A percentile compares a stretch with the other conserved stretches of the same genome.
Conservation (phyloP, 2,113 vertebrate species). For the Eulacestoma nigropectus region DNA sequence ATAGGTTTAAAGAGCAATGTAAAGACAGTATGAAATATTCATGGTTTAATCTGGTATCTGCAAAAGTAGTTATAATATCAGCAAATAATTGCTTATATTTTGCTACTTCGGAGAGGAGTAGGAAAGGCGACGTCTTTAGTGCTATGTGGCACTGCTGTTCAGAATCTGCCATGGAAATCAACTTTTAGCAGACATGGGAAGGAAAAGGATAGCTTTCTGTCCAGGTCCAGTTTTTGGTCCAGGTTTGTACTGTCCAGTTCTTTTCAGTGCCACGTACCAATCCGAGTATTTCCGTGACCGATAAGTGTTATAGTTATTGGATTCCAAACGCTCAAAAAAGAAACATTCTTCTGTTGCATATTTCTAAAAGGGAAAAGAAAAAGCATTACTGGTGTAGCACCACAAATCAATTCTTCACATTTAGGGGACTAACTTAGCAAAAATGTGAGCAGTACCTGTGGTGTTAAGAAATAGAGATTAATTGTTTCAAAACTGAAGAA, state of each 20-base stretch:
- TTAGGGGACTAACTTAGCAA: neutral
- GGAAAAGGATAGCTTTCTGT: conserved; percentile 98
- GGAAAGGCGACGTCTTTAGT: neutral
- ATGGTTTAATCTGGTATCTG: neutral
- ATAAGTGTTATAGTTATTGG: conserved; percentile 99
- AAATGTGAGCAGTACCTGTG: neutral
- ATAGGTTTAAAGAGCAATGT: neutral
- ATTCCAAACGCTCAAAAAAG: conserved; percentile 91
- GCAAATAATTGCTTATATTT: conserved; percentile 13
- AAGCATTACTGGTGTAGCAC: neutral
- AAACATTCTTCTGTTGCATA: conserved; percentile 93
- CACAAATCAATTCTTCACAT: neutral
- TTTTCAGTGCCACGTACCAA: conserved; percentile 96
- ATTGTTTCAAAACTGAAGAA: neutral
- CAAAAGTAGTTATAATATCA: conserved; percentile 4
- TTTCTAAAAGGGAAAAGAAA: conserved; percentile 76
- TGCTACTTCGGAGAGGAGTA: neutral
- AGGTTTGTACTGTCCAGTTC: conserved; percentile 92
- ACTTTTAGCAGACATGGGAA: conserved; percentile 92
- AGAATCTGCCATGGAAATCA: conserved; percentile 61
- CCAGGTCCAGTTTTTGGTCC: conserved; percentile 90
- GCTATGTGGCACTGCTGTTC: neutral
- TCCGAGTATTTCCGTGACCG: conserved; percentile 90
- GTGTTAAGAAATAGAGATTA: neutral
- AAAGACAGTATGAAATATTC: conserved; percentile 3